Conservation (phyloP, 2,888 invertebrate genomes). For the Dryomyza anilis region DNA sequence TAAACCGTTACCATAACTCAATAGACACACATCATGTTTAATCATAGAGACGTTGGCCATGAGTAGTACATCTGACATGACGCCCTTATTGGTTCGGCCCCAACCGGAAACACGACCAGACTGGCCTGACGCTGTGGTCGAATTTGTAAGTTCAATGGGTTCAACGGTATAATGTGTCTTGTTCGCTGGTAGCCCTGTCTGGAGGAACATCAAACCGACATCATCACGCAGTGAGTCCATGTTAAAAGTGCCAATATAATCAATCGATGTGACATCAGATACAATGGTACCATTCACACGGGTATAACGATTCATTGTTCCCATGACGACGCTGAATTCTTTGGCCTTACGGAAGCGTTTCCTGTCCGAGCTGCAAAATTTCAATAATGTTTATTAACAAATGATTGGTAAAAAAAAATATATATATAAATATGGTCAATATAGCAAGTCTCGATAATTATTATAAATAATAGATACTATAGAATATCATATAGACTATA, state of each 20-base stretch:
- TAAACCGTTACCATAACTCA: constrained; percentile 41
- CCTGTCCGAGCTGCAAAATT: constrained; percentile 42
- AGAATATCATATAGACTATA: no score
- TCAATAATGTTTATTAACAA: no score
- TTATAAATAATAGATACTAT: no score
- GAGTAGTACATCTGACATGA: constrained; percentile 44
- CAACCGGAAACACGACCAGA: constrained; percentile 56
- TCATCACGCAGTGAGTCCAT: constrained; percentile 53
- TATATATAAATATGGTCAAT: not conserved
- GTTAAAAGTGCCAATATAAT: constrained; percentile 48
- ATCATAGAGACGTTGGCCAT: constrained; percentile 51
- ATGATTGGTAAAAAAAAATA: no score
- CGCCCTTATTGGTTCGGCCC: constrained; percentile 48
- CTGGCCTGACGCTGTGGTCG: constrained; percentile 38
- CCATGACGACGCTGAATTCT: constrained; percentile 56
- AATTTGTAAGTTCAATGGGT: constrained; percentile 44
- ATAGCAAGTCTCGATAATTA: not conserved
- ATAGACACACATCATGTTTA: constrained; percentile 38
- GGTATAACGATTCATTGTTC: constrained; percentile 51
- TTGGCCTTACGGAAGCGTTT: constrained; percentile 49
- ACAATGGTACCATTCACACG: constrained; percentile 49
- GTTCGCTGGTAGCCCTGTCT: constrained; percentile 40
- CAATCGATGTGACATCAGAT: constrained; percentile 48
- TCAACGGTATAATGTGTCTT: constrained; percentile 43
- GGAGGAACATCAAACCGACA: constrained; percentile 52